Conservation (phyloP, 2,888 invertebrate species). For the Encarsia formosa region DNA sequence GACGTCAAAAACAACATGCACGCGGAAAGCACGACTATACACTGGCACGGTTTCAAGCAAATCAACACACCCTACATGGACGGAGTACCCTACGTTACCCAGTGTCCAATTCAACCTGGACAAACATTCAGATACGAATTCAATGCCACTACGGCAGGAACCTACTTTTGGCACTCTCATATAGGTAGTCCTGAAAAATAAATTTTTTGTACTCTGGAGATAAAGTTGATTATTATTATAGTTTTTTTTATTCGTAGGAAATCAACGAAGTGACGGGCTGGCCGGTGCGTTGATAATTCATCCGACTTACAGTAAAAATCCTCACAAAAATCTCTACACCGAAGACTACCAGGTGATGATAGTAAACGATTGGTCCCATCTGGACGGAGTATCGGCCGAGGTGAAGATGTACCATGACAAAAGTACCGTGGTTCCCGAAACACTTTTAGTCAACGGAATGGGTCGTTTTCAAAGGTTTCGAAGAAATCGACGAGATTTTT, state of each 20-base stretch:
- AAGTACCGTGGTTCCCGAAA: constrained; percentile 77
- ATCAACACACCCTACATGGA: constrained; percentile 78
- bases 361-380: constrained; percentile 79
- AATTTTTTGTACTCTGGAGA: no score
- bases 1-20: constrained; percentile 76
- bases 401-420: constrained; percentile 75
- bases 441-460: constrained; percentile 76
- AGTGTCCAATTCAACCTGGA: constrained; percentile 76
- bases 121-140: constrained; percentile 73
- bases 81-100: constrained; percentile 80
- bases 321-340: constrained; percentile 69
- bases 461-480: constrained; percentile 55
- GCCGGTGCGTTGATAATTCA: constrained; percentile 76
- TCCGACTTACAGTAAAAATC: constrained; percentile 61
- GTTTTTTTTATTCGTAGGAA: no score
- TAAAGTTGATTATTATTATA: no score
- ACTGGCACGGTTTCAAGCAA: constrained; percentile 90
- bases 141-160: constrained; percentile 69
- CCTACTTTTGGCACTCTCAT: constrained; percentile 81
- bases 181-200: constrained; percentile 50
- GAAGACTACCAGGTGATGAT: constrained; percentile 74
- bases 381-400: constrained; percentile 66
- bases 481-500: constrained; percentile 45
- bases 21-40: constrained; percentile 79
- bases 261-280: constrained; percentile 81